Conservation (phyloP, 2,888 invertebrate species). For the Sphaerophoria rueppellii region DNA sequence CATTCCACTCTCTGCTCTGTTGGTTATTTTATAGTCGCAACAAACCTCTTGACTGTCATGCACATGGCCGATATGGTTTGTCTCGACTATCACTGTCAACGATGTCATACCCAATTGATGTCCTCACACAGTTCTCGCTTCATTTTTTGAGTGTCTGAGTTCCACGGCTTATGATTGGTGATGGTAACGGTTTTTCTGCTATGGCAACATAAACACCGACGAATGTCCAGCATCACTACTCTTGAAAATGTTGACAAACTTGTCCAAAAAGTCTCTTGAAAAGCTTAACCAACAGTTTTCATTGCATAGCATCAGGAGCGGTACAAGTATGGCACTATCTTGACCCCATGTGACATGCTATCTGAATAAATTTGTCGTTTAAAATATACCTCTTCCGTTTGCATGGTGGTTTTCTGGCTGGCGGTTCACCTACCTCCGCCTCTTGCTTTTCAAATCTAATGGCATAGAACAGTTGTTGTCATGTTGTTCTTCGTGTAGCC, state of each 20-base stretch:
- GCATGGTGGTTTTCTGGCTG: neutral
- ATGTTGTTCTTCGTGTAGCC: neutral
- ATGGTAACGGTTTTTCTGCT: slow-evolving; percentile 2
- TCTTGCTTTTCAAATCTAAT: slow-evolving; percentile 24
- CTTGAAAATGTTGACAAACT: slow-evolving; percentile 55
- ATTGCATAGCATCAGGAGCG: slow-evolving; percentile 15
- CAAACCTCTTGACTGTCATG: slow-evolving; percentile 14
- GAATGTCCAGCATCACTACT: neutral
- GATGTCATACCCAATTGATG: slow-evolving; percentile 59
- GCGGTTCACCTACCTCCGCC: neutral
- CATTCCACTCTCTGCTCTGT: neutral
- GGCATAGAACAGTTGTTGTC: slow-evolving; percentile 2
- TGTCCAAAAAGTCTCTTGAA: slow-evolving; percentile 26
- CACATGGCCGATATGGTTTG: neutral
- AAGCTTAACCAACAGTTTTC: slow-evolving; percentile 32
- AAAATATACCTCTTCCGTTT: neutral
- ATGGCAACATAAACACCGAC: neutral
- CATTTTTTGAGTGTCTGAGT: neutral
- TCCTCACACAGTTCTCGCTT: slow-evolving; percentile 21
- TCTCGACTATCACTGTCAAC: neutral
- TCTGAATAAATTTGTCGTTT: slow-evolving; percentile 21
- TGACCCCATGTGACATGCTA: slow-evolving; percentile 13
- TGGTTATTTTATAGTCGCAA: slow-evolving; percentile 31
- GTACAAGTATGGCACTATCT: slow-evolving; percentile 11
- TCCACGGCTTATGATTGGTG: slow-evolving; percentile 10